phyloP scores from a whole-genome alignment of 2,888 invertebrate species.

The Dynastes grantii region DNA sequence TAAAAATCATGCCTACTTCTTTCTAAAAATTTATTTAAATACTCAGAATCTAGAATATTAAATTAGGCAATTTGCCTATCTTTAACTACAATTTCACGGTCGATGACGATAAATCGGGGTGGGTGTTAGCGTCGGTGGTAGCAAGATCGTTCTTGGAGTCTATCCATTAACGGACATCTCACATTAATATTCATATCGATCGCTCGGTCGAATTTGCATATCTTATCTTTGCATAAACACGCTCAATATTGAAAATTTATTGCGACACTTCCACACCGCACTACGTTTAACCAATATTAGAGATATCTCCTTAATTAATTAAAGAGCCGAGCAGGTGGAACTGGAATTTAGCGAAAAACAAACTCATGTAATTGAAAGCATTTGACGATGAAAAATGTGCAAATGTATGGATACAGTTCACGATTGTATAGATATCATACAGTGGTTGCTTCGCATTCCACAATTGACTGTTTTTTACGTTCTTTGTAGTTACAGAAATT shows the following conservation, averaged over 20 bases:
- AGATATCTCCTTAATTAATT: conserved; percentile 49
- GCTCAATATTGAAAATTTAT: conserved; percentile 55
- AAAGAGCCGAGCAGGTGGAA: conserved; percentile 43
- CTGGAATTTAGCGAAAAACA: conserved; percentile 34
- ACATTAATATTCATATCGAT: conserved; percentile 57
- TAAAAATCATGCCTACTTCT: too few species aligned
- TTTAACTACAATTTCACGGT: not conserved
- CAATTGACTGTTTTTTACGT: too few species aligned
- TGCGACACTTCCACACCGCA: conserved; percentile 45
- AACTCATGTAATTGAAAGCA: conserved; percentile 15
- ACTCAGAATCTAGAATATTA: not conserved
- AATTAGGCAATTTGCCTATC: conserved; percentile 16
- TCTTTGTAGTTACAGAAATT: too few species aligned
- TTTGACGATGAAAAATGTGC: not conserved
- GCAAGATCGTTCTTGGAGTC: conserved; percentile 33
- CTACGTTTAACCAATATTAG: conserved; percentile 49
- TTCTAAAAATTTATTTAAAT: too few species aligned
- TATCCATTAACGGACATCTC: conserved; percentile 42
- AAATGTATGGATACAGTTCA: not conserved
- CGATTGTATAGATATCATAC: not conserved
- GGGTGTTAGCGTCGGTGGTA: conserved; percentile 29
- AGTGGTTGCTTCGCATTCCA: too few species aligned
- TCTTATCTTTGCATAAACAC: conserved; percentile 56
- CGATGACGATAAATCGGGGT: conserved; percentile 20
- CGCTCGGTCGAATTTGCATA: conserved; percentile 55